phyloP scores from a whole-genome alignment of 2,888 invertebrate species.

The Arge pagana region DNA sequence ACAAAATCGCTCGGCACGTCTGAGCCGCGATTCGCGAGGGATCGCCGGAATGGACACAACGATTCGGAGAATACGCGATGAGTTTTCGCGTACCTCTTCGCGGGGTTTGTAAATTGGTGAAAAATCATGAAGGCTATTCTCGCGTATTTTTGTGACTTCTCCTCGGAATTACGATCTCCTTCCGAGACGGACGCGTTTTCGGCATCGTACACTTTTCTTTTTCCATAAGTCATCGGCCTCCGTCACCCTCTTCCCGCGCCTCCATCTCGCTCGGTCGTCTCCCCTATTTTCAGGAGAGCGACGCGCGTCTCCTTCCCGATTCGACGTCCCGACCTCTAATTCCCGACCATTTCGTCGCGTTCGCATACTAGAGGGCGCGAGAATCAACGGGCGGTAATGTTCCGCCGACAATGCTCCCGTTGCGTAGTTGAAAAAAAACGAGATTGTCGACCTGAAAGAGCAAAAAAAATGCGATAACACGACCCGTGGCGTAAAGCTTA shows the following conservation, averaged over 20 bases:
- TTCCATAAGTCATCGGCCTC: constrained; percentile 3
- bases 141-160: too few relatives aligned
- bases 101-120: too few relatives aligned
- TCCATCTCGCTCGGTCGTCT: not conserved
- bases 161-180: too few relatives aligned
- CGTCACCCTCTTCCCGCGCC: not conserved
- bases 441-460: constrained; percentile 16
- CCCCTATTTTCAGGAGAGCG: not conserved
- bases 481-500: constrained; percentile 23
- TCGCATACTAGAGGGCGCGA: too few relatives aligned
- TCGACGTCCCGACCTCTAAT: constrained; percentile 10
- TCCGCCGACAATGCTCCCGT: not conserved
- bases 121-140: too few relatives aligned
- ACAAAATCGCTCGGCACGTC: too few relatives aligned
- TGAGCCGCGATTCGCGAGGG: too few relatives aligned
- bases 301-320: not conserved
- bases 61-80: too few relatives aligned
- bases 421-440: not conserved
- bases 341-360: too few relatives aligned
- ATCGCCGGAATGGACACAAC: too few relatives aligned
- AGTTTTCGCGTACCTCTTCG: too few relatives aligned
- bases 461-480: constrained; percentile 14
- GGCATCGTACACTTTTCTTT: constrained; percentile 13
- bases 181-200: not conserved
- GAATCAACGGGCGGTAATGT: constrained; percentile 9